Percentiles rank a stretch among this genome's conserved stretches.
Evolutionary conservation across 1,140 invertebrate species (phyloP).

Genomic region (Anthonomus grandis): DNA sequence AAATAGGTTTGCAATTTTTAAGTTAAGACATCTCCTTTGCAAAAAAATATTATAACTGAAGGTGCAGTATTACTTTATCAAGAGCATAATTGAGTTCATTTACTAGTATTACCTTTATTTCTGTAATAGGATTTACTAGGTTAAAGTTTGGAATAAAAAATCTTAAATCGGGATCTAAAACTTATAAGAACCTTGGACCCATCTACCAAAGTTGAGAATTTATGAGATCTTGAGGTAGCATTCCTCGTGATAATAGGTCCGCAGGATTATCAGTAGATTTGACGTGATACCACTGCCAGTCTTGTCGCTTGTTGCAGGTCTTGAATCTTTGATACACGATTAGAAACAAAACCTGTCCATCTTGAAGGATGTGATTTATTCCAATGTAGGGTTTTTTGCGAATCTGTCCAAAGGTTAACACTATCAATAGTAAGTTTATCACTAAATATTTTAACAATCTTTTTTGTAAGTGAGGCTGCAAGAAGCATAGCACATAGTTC

Average conservation of each 20-base stretch:
- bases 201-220: constrained; percentile 36
- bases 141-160: background rate
- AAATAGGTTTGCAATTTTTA: background rate
- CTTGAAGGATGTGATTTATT: background rate
- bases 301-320: background rate
- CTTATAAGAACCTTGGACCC: constrained; percentile 7
- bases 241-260: no score
- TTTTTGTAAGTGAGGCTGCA: constrained; percentile 6
- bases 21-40: background rate
- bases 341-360: constrained; percentile 4
- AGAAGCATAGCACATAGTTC: constrained; percentile 22
- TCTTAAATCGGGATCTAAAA: constrained; percentile 4
- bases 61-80: background rate
- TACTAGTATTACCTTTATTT: background rate
- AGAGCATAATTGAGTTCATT: constrained; percentile 5
- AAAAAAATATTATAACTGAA: background rate
- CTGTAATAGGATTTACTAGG: background rate
- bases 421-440: constrained; percentile 5
- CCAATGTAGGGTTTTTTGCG: constrained; percentile 1
- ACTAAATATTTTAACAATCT: background rate
- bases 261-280: no score
- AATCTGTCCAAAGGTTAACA: constrained; percentile 5
- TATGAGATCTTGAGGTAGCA: constrained; percentile 23
- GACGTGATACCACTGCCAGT: no score
- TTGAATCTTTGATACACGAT: constrained; percentile 11